These are phyloP conservation scores for Rhinogobius similis DNA, from an alignment of 2,113 vertebrate genomes.

Conservation along the genomic window DNA sequence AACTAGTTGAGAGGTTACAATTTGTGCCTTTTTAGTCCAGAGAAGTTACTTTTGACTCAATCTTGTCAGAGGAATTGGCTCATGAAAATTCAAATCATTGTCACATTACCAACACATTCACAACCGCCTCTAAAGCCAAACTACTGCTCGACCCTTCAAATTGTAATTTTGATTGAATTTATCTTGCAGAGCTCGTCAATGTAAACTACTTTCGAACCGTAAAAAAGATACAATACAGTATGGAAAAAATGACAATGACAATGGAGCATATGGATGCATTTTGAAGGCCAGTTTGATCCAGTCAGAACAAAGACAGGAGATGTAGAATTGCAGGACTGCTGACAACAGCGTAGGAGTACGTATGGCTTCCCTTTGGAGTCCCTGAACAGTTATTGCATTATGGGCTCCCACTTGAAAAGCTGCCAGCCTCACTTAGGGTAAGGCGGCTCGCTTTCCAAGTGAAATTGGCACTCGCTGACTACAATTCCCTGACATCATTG, in stretches of 20 bases:
- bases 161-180: no score
- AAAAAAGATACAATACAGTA: no score
- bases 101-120: no score
- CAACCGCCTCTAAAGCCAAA: no score
- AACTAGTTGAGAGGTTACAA: no score
- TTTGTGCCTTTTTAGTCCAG: no score
- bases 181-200: no score
- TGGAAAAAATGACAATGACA: neutral
- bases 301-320: slow-evolving; percentile 8
- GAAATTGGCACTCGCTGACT: slow-evolving; percentile 34
- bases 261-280: neutral
- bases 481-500: slow-evolving; percentile 10
- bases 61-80: no score
- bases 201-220: no score
- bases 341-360: slow-evolving; percentile 46
- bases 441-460: slow-evolving; percentile 14
- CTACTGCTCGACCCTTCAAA: no score
- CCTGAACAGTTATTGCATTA: slow-evolving; percentile 39
- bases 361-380: slow-evolving; percentile 24
- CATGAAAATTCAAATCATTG: no score
- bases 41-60: no score
- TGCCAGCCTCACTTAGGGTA: slow-evolving; percentile 39
- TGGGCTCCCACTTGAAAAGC: slow-evolving; percentile 32
- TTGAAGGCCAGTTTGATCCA: slow-evolving; percentile 13
- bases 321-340: slow-evolving; percentile 33